These are phyloP conservation scores for Phoenicopterus ruber DNA, from an alignment of 2,113 vertebrate species.

Conservation along the genomic window DNA sequence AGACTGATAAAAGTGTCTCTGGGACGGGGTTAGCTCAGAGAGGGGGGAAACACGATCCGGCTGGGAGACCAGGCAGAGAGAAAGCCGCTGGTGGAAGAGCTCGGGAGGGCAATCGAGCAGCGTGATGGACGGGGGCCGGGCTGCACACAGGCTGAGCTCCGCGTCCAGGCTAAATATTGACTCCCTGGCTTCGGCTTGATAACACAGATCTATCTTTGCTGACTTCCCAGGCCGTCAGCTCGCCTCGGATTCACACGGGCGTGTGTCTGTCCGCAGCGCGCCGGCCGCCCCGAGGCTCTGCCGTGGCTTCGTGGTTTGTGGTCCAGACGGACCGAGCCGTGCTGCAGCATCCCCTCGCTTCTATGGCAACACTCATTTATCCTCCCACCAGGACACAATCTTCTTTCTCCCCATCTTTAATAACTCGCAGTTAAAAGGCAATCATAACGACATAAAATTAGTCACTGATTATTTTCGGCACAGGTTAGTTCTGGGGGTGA, in stretches of 20 bases:
- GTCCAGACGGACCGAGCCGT: neutral
- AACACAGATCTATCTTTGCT: neutral
- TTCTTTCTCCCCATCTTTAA: neutral
- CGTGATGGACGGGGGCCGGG: neutral
- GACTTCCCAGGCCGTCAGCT: neutral
- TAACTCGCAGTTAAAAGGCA: neutral
- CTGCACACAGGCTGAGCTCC: neutral
- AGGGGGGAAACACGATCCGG: neutral
- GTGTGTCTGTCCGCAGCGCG: rapidly evolving
- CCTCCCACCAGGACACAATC: conserved; percentile 3
- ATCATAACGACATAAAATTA: neutral
- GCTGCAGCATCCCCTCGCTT: neutral
- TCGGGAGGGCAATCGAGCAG: neutral
- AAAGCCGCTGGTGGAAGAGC: neutral
- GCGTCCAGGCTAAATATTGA: neutral
- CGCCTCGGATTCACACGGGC: rapidly evolving
- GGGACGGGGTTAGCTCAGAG: neutral
- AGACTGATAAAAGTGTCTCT: neutral
- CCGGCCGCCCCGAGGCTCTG: neutral
- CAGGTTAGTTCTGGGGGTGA: neutral
- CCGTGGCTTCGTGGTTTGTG: rapidly evolving
- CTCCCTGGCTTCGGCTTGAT: neutral
- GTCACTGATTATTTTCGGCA: neutral
- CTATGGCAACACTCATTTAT: neutral
- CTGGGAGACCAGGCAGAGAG: neutral